Evolutionary conservation across 2,888 invertebrate genomes (phyloP), one percentile per base, ranked within the genome.

Genomic region (Cerceris rybyensis): DNA sequence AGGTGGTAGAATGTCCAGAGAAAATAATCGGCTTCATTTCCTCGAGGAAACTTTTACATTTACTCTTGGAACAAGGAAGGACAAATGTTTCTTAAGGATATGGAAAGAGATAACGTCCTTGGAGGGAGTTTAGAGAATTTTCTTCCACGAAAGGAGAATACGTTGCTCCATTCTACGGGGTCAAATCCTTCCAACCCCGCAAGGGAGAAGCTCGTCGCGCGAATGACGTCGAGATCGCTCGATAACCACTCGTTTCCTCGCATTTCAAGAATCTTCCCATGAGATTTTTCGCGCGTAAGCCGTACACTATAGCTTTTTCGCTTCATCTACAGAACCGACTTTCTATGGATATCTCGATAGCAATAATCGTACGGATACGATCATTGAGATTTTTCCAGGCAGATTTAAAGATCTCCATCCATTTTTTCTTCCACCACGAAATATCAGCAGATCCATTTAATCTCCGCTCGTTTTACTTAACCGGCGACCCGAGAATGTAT

Each of bases 161-260:
- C 75, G 65, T 66, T 67, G 70, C 66, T 69, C 75, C 55, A 49
- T 74, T 71, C 61, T 42, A 49, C 17, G 50, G 52, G 43, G 68
- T 70, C 71, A 55, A 71, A 72, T 69, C 69, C 65, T 61, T 59
- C 7, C 28, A 9, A 39, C 17, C 39, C 57, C 60, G 42, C 46
- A 63, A 57, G 14, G 59, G 69, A 70, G 50, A 60, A 60, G 72
- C 50, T 60, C 58, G 74, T 39, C 54, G 63, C 68, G 50, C 65
- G 81, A 78, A 70, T 75, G 71, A 72, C 67, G 70, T 59, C 52
- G 28, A 76, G 78, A 78, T 71, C 59, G 69, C 57, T 74, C 75
- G 77, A 77, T 78, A 70, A 70, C 57, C 78, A 59, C 76, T 71
- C 78, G 50, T 76, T 66, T 75, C 75, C 74, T 57, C 64, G 70